Base-by-base conservation (phyloP, 1,140 invertebrate genomes). In the Diuraphis noxia region DNA sequence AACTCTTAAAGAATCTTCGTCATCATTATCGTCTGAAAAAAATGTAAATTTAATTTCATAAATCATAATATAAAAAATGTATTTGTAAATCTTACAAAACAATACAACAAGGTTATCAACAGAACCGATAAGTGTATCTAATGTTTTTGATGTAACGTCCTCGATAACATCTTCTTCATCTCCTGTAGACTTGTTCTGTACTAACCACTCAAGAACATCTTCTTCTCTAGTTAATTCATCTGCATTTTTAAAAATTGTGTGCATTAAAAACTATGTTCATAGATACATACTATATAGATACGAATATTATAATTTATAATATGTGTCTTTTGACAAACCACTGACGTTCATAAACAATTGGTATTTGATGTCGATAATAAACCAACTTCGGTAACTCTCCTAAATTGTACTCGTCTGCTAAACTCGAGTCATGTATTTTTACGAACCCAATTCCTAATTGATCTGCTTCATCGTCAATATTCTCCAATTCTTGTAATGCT, bases 391-490 rank as follows among this genome's bases (percentile, higher is more conserved):
- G 98, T 93, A 99, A 95, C 88, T 96, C 95, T 93, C 97, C 97
- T 93, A 98, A 95, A 95, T 97, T 98, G 95, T 98, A 98, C 94
- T 98, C 98, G 93, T 98, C 97, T 91, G 98, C 97, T 92, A 99
- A 94, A 93, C 96, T 95, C 94, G 98, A 97, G 94, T 99, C 98
- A 92, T 98, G 96, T 93, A 98, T 98, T 94, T 98, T 98, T 40
- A 98, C 98, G 94, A 98, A 98, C 92, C 97, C 98, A 93, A 98
- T 98, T 84, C 97, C 97, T 92, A 98, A 95, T 93, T 98, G 97
- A 94, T 98, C 98, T n/a, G 98, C 98, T 94, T 98, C 98, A 93
- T 98, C 98, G 93, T 98, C 98, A 93, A 98, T 98, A 94, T 98
- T 98, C 94, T 99, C 98, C 94, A 98, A 94, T 94, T 98, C 97